These are phyloP conservation scores for Monomorium pharaonis DNA, from an alignment of 1,140 invertebrate species.

Conservation along the genomic window DNA sequence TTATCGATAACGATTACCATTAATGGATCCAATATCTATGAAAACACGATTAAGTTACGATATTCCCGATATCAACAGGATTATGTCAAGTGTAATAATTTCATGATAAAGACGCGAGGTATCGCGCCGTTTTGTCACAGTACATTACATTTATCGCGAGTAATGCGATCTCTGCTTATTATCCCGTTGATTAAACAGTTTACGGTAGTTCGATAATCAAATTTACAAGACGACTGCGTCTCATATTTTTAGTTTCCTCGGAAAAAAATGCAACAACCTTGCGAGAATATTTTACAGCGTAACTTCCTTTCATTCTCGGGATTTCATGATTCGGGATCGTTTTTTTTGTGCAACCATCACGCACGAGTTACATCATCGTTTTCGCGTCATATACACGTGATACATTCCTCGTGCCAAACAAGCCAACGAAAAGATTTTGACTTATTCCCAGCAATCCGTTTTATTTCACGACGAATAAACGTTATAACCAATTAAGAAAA, in stretches of 20 bases:
- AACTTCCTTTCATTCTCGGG: neutral
- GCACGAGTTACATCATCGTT: conserved; percentile 37
- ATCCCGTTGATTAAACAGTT: neutral
- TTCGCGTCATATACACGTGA: neutral
- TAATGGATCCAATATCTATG: neutral
- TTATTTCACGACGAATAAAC: neutral
- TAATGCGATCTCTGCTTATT: neutral
- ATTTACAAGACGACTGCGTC: neutral
- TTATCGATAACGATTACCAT: neutral
- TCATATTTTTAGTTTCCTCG: neutral
- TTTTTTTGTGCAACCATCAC: conserved; percentile 7
- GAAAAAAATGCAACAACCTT: neutral
- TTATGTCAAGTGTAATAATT: neutral
- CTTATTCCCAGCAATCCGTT: neutral
- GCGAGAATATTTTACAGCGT: neutral
- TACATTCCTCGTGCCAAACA: neutral
- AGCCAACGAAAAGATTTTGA: neutral
- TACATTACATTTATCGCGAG: neutral
- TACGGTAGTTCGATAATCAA: neutral
- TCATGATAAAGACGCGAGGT: neutral
- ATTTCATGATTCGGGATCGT: neutral
- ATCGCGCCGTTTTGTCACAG: neutral
- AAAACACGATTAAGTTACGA: neutral
- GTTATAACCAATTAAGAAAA: neutral
- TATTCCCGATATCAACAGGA: neutral